Percentiles rank a stretch among this genome's conserved stretches.
These are phyloP conservation scores for Neoitamus cyanurus DNA, from an alignment of 2,888 invertebrate genomes.

Conservation along the genomic window DNA sequence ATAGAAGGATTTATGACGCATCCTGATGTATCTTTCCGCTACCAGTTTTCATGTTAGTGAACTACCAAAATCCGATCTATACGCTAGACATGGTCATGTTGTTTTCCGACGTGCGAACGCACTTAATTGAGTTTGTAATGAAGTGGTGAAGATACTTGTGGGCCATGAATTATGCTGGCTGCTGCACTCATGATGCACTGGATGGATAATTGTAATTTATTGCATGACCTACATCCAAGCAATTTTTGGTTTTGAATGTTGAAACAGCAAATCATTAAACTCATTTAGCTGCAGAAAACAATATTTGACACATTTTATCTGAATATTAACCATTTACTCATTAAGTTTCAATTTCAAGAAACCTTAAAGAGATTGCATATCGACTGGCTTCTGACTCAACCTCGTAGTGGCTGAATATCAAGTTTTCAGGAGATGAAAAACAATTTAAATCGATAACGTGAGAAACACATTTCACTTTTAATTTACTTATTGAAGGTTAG, in stretches of 20 bases:
- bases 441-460: too few species aligned
- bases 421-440: too few species aligned
- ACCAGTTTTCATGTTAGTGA: background rate
- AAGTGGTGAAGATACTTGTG: conserved; percentile 16
- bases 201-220: background rate
- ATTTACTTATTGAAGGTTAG: too few species aligned
- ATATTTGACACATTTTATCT: too few species aligned
- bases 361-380: too few species aligned
- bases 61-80: background rate
- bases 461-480: too few species aligned
- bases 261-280: too few species aligned
- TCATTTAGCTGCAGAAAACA: too few species aligned
- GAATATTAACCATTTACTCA: too few species aligned
- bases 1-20: background rate
- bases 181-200: background rate
- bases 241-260: background rate
- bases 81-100: background rate
- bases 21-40: conserved; percentile 21
- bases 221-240: background rate
- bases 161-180: background rate
- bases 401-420: too few species aligned
- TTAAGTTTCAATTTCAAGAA: too few species aligned
- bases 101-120: conserved; percentile 11
- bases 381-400: too few species aligned
- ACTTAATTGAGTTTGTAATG: conserved; percentile 27